phyloP scores from a whole-genome alignment of 2,797 vertebrate species.

The Hypotaenidia okinawae region DNA sequence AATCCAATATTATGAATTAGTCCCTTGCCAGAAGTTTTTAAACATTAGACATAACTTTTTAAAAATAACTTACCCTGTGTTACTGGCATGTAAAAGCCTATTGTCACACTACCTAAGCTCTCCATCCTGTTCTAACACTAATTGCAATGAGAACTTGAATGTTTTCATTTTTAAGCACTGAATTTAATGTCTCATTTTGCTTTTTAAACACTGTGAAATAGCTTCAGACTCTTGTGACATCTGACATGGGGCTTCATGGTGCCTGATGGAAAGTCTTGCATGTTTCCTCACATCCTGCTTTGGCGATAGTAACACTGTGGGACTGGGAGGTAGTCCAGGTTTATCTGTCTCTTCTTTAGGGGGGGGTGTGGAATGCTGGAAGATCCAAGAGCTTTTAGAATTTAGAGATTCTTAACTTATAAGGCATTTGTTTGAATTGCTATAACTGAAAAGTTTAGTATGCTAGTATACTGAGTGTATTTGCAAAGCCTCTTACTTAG shows the following conservation, averaged over 20 bases:
- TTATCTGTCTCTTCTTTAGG: neutral
- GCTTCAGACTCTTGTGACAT: neutral
- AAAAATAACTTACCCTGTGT: neutral
- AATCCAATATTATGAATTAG: neutral
- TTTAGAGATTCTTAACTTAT: neutral
- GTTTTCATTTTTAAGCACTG: slow-evolving; percentile 26
- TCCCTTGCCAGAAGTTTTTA: slow-evolving; percentile 7
- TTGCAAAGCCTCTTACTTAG: neutral
- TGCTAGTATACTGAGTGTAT: neutral
- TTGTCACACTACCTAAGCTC: neutral
- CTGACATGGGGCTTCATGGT: neutral
- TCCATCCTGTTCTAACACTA: slow-evolving; percentile 14
- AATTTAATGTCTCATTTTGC: neutral
- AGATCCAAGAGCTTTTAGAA: neutral
- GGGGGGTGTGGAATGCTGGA: neutral
- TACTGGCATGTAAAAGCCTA: neutral
- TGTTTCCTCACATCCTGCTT: neutral
- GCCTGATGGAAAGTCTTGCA: neutral
- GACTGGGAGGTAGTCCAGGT: neutral
- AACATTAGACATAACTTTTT: slow-evolving; percentile 19
- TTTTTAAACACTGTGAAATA: slow-evolving; percentile 21
- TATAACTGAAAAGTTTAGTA: neutral
- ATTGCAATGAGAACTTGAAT: slow-evolving; percentile 2
- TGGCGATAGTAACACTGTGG: neutral
- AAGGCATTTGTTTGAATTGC: neutral